These are phyloP conservation scores for Lontra canadensis DNA, from an alignment of 2,113 vertebrate species.

Conservation along the genomic window DNA sequence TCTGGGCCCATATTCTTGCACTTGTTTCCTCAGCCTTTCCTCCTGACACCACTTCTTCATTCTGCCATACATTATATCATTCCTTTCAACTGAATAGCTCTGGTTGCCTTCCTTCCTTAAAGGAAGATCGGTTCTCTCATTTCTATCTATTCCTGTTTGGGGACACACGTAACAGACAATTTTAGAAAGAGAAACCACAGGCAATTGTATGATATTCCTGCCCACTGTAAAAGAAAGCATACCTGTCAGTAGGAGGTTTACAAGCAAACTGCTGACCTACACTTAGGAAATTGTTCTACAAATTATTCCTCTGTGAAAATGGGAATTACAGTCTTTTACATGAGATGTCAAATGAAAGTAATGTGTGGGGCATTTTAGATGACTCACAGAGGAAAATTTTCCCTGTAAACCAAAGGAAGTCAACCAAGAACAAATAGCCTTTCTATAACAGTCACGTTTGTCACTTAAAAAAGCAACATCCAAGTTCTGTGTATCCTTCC, in stretches of 20 bases:
- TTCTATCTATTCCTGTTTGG: slow-evolving; percentile 16
- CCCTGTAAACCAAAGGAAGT: background rate
- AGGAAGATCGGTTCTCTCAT: background rate
- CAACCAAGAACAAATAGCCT: background rate
- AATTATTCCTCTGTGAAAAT: slow-evolving; percentile 36
- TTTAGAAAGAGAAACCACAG: background rate
- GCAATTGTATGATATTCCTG: background rate
- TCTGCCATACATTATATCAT: background rate
- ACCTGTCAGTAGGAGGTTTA: background rate
- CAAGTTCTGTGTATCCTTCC: background rate
- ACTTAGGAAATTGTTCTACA: background rate
- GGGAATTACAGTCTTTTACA: background rate
- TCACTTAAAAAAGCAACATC: background rate
- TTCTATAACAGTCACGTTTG: background rate
- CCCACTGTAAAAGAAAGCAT: background rate
- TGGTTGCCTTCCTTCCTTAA: background rate
- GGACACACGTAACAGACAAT: background rate
- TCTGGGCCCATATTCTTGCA: background rate
- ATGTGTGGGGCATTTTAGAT: background rate
- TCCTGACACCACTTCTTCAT: background rate
- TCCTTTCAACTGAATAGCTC: background rate
- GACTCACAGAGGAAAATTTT: slow-evolving; percentile 4
- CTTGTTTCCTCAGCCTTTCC: background rate
- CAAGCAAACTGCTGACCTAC: background rate
- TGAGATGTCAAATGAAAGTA: background rate